Conservation (phyloP, 2,888 invertebrate species). For the Masnerella sp. region DNA sequence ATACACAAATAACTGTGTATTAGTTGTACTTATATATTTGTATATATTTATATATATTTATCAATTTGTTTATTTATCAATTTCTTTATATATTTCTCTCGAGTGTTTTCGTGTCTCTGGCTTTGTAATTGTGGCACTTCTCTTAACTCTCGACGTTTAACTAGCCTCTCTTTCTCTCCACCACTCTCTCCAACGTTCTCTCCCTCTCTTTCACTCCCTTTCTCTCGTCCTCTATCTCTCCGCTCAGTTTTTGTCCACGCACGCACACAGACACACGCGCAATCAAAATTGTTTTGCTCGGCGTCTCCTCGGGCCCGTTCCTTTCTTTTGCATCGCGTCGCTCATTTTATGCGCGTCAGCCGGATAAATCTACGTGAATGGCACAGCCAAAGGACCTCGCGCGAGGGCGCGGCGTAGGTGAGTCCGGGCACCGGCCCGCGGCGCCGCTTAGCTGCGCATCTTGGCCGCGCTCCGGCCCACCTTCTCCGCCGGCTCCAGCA, state of each 20-base stretch:
- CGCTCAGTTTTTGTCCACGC: background rate
- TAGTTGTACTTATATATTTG: too few species aligned
- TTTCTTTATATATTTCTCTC: slow-evolving; percentile 17
- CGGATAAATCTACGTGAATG: slow-evolving; percentile 74
- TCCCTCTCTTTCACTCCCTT: slow-evolving; percentile 3
- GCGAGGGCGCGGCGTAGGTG: slow-evolving; percentile 49
- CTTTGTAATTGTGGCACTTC: slow-evolving; percentile 51
- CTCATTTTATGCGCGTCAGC: slow-evolving; percentile 64
- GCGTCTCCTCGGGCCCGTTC: background rate
- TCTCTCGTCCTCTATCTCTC: slow-evolving; percentile 1
- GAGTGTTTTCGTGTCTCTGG: slow-evolving; percentile 44
- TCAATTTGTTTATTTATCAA: slow-evolving; percentile 6
- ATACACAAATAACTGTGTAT: too few species aligned
- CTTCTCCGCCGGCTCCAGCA: slow-evolving; percentile 77
- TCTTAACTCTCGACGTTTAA: slow-evolving; percentile 40
- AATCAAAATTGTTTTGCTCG: slow-evolving; percentile 8
- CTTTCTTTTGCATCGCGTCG: slow-evolving; percentile 46
- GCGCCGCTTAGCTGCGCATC: slow-evolving; percentile 74
- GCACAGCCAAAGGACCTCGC: slow-evolving; percentile 75
- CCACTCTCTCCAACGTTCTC: slow-evolving; percentile 7
- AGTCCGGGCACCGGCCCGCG: slow-evolving; percentile 42
- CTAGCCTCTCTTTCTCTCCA: slow-evolving; percentile 45
- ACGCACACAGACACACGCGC: slow-evolving; percentile 5
- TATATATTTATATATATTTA: too few species aligned
- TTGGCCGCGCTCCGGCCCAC: slow-evolving; percentile 76